phyloP scores from a whole-genome alignment of 2,888 invertebrate species.

The Limenitis camilla region DNA sequence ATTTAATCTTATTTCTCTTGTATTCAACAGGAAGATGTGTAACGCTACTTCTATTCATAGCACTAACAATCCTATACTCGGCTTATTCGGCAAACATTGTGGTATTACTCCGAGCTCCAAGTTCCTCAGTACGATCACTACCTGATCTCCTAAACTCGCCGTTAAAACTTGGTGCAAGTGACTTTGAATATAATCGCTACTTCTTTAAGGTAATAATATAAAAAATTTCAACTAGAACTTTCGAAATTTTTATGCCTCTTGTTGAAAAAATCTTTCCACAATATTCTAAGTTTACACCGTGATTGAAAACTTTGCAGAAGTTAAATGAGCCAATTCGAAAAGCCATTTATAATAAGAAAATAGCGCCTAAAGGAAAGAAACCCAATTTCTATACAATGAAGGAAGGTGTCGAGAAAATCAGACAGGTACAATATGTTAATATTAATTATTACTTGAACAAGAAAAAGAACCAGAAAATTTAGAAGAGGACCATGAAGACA shows the following conservation, averaged over 20 bases:
- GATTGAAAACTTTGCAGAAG: conserved; percentile 41
- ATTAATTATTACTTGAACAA: too few relatives aligned
- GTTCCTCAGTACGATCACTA: conserved; percentile 74
- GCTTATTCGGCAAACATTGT: conserved; percentile 80
- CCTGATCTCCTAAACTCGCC: conserved; percentile 76
- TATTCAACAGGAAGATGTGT: conserved; percentile 66
- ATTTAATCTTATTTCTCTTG: background rate
- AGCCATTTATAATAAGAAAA: conserved; percentile 66
- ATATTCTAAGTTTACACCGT: background rate
- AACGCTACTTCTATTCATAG: conserved; percentile 74
- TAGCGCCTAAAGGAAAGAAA: conserved; percentile 62
- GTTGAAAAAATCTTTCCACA: background rate
- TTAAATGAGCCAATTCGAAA: conserved; percentile 64
- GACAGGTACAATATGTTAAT: conserved; percentile 36
- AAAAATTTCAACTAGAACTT: too few relatives aligned
- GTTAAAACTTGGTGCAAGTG: conserved; percentile 76
- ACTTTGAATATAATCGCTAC: conserved; percentile 77
- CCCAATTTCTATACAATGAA: conserved; percentile 58
- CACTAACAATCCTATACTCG: conserved; percentile 76
- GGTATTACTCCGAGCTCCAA: conserved; percentile 78
- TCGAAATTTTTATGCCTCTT: too few relatives aligned
- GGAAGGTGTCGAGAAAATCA: conserved; percentile 61
- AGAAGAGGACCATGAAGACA: background rate
- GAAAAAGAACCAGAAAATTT: too few relatives aligned
- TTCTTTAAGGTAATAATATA: conserved; percentile 73